Evolutionary conservation across 2,113 vertebrate genomes (phyloP).

Genomic region (Symphodus melops): DNA sequence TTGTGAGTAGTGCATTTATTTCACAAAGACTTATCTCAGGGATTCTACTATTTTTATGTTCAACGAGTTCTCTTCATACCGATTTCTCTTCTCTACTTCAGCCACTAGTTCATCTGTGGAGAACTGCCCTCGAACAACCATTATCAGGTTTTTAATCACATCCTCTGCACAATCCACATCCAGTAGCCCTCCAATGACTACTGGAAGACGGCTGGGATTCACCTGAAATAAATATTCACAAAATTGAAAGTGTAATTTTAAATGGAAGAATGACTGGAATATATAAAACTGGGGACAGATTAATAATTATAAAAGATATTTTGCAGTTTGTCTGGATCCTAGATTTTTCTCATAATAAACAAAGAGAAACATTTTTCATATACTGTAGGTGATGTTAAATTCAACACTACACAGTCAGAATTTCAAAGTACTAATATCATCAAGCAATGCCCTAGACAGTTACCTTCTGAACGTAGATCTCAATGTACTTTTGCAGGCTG

Average conservation of each 20-base stretch:
- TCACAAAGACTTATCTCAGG: background rate
- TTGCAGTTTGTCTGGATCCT: background rate
- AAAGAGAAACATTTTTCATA: background rate
- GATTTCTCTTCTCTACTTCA: constrained; percentile 98
- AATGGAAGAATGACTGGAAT: background rate
- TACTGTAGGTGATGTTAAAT: background rate
- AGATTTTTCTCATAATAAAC: background rate
- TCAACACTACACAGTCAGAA: background rate
- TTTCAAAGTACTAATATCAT: background rate
- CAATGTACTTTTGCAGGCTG: constrained; percentile 98
- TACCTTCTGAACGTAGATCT: constrained; percentile 99
- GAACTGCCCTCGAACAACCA: constrained; percentile 98
- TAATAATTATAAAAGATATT: background rate
- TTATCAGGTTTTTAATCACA: constrained; percentile 97
- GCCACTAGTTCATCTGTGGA: constrained; percentile 98
- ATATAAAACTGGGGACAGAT: background rate
- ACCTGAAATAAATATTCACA: constrained; percentile 82
- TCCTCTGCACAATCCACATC: constrained; percentile 99
- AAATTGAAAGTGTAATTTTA: too few species aligned
- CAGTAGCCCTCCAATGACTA: constrained; percentile 96
- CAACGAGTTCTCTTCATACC: constrained; percentile 77
- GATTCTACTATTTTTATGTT: background rate
- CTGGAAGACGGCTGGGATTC: constrained; percentile 96
- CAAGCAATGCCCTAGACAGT: background rate
- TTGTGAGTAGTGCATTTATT: too few species aligned